Evolutionary conservation across 2,888 invertebrate genomes (phyloP), one percentile per base, ranked within the genome.

Genomic region (Bellardia pandia): DNA sequence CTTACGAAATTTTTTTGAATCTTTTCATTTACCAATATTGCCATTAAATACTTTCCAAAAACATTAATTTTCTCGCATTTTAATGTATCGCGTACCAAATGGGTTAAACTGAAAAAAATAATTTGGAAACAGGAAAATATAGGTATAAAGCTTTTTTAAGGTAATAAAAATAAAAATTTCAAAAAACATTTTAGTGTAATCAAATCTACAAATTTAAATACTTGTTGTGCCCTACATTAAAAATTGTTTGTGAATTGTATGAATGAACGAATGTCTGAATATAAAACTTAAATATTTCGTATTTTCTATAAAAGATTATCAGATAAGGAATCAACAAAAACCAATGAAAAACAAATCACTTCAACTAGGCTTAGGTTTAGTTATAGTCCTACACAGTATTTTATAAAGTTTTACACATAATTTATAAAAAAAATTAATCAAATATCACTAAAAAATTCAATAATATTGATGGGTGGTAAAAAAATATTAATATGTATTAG

Each of bases 401-500:
- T 23, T 30, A 45, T 14, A 30, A 23, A 30, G 16, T 56, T 16
- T 56, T 23, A 56, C 9, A 56, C 9, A 56, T 56, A 56, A 56
- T 23, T 56, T 23, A 23, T 13, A 56, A 51, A 51, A 51, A 9
- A 48, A 76, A 8, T 37, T 7, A 64, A 69, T 56, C 16, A 64
- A 72, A 37, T 62, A 64, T 66, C 56, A 72, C 6, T 30, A 40
- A 4, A 48, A 66, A 58, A 74, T 56, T 81, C 74, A 81, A 66
- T 72, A 48, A 66, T 14, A 56, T 56, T 53, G 11, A 64, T 8
- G 53, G 80, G 23, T 53, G 51, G 30, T 53, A 16, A 33, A 56
- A 40, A n/a, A 51, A 56, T 23, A 56, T 56, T 53, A 53, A 53
- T 56, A 23, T 23, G 23, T 23, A 58, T 13, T 13, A 16, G 58